Base-by-base conservation (phyloP, 1,140 invertebrate species). In the Microplitis mediator region DNA sequence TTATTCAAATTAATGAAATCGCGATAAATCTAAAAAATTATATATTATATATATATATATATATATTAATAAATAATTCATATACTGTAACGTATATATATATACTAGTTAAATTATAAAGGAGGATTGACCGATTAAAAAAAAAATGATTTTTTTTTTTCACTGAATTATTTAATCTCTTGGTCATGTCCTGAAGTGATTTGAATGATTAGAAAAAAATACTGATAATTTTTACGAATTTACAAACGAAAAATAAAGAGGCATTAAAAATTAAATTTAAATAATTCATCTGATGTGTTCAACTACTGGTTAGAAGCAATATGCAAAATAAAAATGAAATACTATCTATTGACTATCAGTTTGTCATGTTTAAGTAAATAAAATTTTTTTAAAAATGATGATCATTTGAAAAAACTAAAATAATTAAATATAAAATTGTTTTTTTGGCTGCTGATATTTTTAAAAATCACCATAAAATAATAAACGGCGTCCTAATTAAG, bases 281-380 rank as follows among this genome's bases (percentile, higher is more conserved):
- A 81, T 79, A 81, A 82, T 82, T 83, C 78, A 76, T 82, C 82
- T 54, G 81, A 84, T 84, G 84, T 86, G 84, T 86, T 86, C 80
- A 65, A 85, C 39, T 80, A 73, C 74, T 82, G 82, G 77, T 77
- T 73, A 78, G 80, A 81, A 77, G 74, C 75, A 77, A 75, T 77
- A 76, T 75, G 72, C 71, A 69, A 56, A 73, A 76, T 8, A 34
- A 68, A 77, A 75, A 75, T 69, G 23, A 66, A 69, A 69, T 2
- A 8, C 45, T 6, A 13, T 23, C 23, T 23, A 23, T 23, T 23
- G 23, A 23, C 23, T 23, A 23, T 23, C 23, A 23, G 23, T 23
- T 45, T 8, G 11, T 45, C 39, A 45, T 9, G 4, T 45, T 45
- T 45, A 45, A 11, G 39, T 6, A 45, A 45, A 45, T 56, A 56